A percentile compares a stretch with the other conserved stretches of the same genome.
Evolutionary conservation across 2,888 invertebrate species (phyloP).

Genomic region (Panzeria rudis): DNA sequence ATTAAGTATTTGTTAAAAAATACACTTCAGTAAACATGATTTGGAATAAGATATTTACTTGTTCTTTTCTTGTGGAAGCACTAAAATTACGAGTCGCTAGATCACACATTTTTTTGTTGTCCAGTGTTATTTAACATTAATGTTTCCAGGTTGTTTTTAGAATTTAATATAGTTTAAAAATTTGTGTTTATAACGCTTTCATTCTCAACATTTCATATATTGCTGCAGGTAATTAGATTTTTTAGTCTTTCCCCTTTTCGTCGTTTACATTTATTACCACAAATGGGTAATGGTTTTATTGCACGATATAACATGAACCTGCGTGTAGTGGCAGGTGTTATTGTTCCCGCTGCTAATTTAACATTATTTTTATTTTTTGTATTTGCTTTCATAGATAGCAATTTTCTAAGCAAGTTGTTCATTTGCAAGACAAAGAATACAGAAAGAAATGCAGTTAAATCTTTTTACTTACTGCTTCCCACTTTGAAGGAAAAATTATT

Average conservation of each 20-base stretch:
- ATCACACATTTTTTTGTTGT: no score
- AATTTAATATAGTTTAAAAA: background rate
- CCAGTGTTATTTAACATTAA: background rate
- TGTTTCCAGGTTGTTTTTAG: conserved; percentile 2
- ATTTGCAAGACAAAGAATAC: background rate
- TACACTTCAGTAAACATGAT: no score
- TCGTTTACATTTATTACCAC: conserved; percentile 36
- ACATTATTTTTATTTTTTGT: conserved; percentile 13
- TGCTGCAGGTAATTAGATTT: conserved; percentile 48
- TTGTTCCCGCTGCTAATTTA: conserved; percentile 47
- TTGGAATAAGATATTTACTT: no score
- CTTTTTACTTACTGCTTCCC: background rate
- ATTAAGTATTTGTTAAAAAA: no score
- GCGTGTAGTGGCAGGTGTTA: conserved; percentile 51
- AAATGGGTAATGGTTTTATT: conserved; percentile 52
- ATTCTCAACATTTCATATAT: conserved; percentile 5
- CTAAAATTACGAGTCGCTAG: no score
- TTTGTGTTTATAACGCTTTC: background rate
- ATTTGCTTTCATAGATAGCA: background rate
- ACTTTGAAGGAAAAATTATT: background rate
- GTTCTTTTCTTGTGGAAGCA: no score
- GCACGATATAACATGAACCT: conserved; percentile 46
- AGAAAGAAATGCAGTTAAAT: background rate
- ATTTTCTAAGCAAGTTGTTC: background rate
- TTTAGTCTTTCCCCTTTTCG: background rate